Base-by-base conservation (phyloP, 1,140 invertebrate species). In the Sesamia nonagrioides region DNA sequence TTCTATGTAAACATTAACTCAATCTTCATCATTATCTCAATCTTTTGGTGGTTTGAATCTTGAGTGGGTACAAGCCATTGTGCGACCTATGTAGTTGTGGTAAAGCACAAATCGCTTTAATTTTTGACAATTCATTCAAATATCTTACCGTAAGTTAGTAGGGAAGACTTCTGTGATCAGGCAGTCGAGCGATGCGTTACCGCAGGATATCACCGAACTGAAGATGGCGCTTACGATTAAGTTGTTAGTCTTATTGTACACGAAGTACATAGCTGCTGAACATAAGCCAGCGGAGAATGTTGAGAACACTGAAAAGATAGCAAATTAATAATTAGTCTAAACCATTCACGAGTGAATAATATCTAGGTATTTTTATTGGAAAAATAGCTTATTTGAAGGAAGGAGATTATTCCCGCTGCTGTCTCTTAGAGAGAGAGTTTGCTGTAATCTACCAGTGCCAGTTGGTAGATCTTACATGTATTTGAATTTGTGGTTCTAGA, bases 81-180 rank as follows among this genome's bases (percentile, higher is more conserved):
- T 45, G 11, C 8, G 18, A 56, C 17, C 1, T 21, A 56, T 27
- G 4, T 27, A 21, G 50, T 15, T 45, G 13, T 13, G 42, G 8
- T 13, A 45, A 13, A 45, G 13, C 9, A 15, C 42, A 45, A 7
- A 45, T 27, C 27, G 3, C 27, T 27, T 27, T 27, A 27, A 27
- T 45, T 45, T 3, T 45, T 4, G 42, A 7, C 13, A 13, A 15
- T 13, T 45, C 3, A 15, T 45, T 13, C 15, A 48, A 21, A 60
- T 58, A 35, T 77, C 74, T 88, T 95, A 97, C 96, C 96, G 95
- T 84, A 98, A 95, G 95, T 97, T 97, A 40, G 97, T 98, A n/a
- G 97, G 97, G 91, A 98, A 98, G 78, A 98, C 97, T 95, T 98
- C 97, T 33, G 97, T 98, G 87, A 98, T 98, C 77, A 98, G 96